Percentiles rank a stretch among this genome's conserved stretches.
Evolutionary conservation across 2,888 invertebrate genomes (phyloP).

Genomic region (Euspilapteryx auroguttella): DNA sequence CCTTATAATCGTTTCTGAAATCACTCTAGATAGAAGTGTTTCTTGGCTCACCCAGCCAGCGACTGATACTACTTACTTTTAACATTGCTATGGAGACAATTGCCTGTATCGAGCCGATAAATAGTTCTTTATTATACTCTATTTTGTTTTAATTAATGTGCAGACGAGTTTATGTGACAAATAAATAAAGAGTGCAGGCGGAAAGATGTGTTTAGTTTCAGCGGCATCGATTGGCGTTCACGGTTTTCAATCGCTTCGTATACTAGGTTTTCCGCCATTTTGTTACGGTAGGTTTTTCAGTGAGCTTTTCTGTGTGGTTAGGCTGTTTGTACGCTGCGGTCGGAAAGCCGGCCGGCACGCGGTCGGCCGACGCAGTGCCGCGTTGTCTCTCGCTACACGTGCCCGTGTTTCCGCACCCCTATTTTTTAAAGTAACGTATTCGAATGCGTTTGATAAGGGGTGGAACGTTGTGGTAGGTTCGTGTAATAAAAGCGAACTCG

Average conservation of each 20-base stretch:
- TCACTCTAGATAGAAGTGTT: no score
- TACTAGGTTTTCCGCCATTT: no score
- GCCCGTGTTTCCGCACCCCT: conserved; percentile 23
- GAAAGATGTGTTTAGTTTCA: conserved; percentile 49
- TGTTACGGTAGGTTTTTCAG: no score
- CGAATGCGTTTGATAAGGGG: conserved; percentile 26
- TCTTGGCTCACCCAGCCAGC: no score
- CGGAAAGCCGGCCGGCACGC: conserved; percentile 27
- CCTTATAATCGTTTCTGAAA: no score
- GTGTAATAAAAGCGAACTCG: neutral
- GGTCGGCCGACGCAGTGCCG: conserved; percentile 49
- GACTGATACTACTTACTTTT: no score
- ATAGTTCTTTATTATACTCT: no score
- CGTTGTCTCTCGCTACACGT: conserved; percentile 38
- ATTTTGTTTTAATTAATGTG: conserved; percentile 34
- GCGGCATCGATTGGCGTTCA: conserved; percentile 51
- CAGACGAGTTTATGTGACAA: conserved; percentile 23
- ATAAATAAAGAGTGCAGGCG: conserved; percentile 35
- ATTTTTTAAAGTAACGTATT: no score
- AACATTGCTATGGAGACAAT: no score
- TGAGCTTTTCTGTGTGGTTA: no score
- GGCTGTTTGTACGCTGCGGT: conserved; percentile 33
- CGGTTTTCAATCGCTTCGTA: conserved; percentile 4
- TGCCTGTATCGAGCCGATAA: no score
- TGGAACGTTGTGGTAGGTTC: conserved; percentile 40